A percentile compares a stretch with the other conserved stretches of the same genome.
Conservation (phyloP, 2,888 invertebrate genomes). For the Pristionchus japonicus region DNA sequence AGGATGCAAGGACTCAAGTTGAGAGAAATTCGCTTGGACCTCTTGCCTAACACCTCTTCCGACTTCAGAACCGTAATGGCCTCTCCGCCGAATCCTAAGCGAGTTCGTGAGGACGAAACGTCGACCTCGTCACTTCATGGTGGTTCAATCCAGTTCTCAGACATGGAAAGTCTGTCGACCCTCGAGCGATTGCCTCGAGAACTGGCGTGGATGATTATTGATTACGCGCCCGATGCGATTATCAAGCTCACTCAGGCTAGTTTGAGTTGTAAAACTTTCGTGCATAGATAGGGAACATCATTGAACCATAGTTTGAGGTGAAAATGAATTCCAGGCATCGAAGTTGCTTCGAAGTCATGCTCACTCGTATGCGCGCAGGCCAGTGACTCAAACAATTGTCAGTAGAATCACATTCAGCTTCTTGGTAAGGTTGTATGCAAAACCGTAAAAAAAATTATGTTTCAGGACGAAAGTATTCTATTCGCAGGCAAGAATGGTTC, state of each 20-base stretch:
- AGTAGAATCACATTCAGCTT: background rate
- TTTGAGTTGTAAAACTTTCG: background rate
- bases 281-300: too few relatives aligned
- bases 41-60: too few relatives aligned
- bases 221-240: background rate
- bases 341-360: background rate
- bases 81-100: too few relatives aligned
- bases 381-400: background rate
- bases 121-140: too few relatives aligned
- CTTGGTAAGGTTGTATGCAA: background rate
- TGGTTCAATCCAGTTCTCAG: background rate
- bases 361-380: background rate
- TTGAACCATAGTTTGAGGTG: too few relatives aligned
- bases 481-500: background rate
- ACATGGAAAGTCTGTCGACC: background rate
- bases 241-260: background rate
- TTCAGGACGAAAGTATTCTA: background rate
- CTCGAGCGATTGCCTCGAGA: background rate
- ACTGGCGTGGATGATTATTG: background rate
- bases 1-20: too few relatives aligned
- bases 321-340: background rate
- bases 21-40: too few relatives aligned
- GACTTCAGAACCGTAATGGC: too few relatives aligned
- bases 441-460: background rate
- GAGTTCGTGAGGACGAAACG: too few relatives aligned